Conservation (phyloP, 1,140 invertebrate species). For the Lepidurus couesii region DNA sequence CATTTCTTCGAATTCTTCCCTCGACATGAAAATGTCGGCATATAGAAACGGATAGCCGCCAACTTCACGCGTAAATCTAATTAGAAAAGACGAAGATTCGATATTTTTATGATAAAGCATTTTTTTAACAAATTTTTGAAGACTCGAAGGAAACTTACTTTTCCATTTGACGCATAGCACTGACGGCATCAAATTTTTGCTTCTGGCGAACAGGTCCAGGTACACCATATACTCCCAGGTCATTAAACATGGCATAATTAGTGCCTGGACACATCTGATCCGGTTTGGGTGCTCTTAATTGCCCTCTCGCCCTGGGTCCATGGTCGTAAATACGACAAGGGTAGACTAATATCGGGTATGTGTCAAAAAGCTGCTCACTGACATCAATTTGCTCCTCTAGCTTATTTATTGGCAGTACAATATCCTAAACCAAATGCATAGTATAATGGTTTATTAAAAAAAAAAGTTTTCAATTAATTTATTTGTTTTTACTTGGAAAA, state of each 20-base stretch:
- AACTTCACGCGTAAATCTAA: slow-evolving; percentile 50
- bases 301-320: slow-evolving; percentile 45
- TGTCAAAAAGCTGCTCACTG: slow-evolving; percentile 50
- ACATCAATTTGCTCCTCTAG: slow-evolving; percentile 51
- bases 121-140: neutral
- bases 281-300: slow-evolving; percentile 45
- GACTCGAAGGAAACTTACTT: slow-evolving; percentile 41
- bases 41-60: slow-evolving; percentile 57
- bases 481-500: slow-evolving; percentile 30
- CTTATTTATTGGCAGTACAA: slow-evolving; percentile 51
- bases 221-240: slow-evolving; percentile 55
- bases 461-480: slow-evolving; percentile 25
- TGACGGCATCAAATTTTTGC: slow-evolving; percentile 50
- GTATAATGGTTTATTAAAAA: neutral
- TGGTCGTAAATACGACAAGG: slow-evolving; percentile 54
- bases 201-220: slow-evolving; percentile 50
- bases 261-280: slow-evolving; percentile 49
- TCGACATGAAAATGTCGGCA: slow-evolving; percentile 59
- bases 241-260: slow-evolving; percentile 52
- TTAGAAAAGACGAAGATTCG: slow-evolving; percentile 24
- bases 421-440: slow-evolving; percentile 52
- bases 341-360: slow-evolving; percentile 52
- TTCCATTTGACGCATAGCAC: slow-evolving; percentile 52
- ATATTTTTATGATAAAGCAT: slow-evolving; percentile 31
- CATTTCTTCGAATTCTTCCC: slow-evolving; percentile 54